phyloP scores from a whole-genome alignment of 1,140 invertebrate species.

The Drosophila dunni region DNA sequence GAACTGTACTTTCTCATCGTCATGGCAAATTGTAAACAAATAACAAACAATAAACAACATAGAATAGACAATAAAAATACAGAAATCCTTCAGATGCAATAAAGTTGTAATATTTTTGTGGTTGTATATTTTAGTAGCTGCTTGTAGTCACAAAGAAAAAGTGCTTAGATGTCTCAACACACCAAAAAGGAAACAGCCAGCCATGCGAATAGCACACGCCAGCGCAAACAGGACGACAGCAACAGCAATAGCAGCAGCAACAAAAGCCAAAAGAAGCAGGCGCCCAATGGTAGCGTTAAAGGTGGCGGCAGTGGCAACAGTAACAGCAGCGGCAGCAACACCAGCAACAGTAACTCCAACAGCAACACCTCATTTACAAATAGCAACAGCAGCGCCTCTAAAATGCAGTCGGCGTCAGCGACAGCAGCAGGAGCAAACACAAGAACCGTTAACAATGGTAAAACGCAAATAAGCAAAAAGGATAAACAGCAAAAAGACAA shows the following conservation, averaged over 20 bases:
- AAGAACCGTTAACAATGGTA: slow-evolving; percentile 1
- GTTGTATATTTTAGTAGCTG: slow-evolving; percentile 26
- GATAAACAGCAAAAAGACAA: slow-evolving; percentile 84
- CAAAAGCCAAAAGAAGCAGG: slow-evolving; percentile 31
- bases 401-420: not conserved
- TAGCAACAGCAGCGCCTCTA: slow-evolving; percentile 26
- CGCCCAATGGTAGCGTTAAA: slow-evolving; percentile 45
- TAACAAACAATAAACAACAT: not conserved
- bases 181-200: slow-evolving; percentile 66
- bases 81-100: not conserved
- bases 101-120: slow-evolving; percentile 2
- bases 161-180: slow-evolving; percentile 81
- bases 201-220: slow-evolving; percentile 50
- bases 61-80: not conserved
- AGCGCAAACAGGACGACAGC: slow-evolving; percentile 50
- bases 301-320: slow-evolving; percentile 23
- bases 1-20: not conserved
- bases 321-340: slow-evolving; percentile 37
- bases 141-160: slow-evolving; percentile 25
- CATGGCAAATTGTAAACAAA: not conserved
- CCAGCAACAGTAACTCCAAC: slow-evolving; percentile 32
- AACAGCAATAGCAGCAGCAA: slow-evolving; percentile 29
- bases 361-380: slow-evolving; percentile 37
- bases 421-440: slow-evolving; percentile 8
- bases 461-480: slow-evolving; percentile 64